phyloP scores from a whole-genome alignment of 2,888 invertebrate species.

The Nycteola revayana region DNA sequence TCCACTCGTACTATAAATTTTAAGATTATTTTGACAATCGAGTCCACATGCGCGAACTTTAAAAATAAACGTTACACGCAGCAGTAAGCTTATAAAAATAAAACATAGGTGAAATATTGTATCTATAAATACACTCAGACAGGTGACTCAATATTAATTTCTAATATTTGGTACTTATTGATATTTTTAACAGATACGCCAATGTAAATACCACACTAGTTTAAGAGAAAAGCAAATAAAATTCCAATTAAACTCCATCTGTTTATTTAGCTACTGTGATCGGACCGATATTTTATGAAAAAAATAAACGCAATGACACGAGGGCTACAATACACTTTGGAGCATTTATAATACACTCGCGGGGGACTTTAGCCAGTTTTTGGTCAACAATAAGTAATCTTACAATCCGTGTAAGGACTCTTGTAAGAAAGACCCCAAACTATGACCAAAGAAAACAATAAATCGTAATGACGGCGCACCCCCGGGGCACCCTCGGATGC shows the following conservation, averaged over 20 bases:
- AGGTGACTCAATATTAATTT: constrained; percentile 10
- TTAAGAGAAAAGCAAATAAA: constrained; percentile 13
- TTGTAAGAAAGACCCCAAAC: constrained; percentile 55
- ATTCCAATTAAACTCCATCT: constrained; percentile 14
- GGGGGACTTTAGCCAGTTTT: constrained; percentile 41
- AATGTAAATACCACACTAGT: constrained; percentile 2
- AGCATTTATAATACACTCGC: constrained; percentile 35
- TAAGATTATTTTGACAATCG: constrained; percentile 42
- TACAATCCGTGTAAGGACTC: constrained; percentile 59
- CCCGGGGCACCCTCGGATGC: constrained; percentile 75
- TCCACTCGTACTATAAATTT: constrained; percentile 40
- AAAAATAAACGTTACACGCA: constrained; percentile 49
- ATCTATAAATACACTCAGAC: constrained; percentile 11
- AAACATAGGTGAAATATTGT: constrained; percentile 40
- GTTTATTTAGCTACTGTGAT: constrained; percentile 14
- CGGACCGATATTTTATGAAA: constrained; percentile 20
- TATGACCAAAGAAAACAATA: constrained; percentile 79
- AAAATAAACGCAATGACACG: constrained; percentile 8
- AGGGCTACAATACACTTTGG: constrained; percentile 26
- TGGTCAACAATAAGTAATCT: constrained; percentile 53
- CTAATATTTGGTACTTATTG: constrained; percentile 4
- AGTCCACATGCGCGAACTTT: constrained; percentile 59
- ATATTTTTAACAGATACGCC: constrained; percentile 4
- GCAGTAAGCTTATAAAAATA: constrained; percentile 44
- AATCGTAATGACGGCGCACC: constrained; percentile 76